A percentile compares a stretch with the other conserved stretches of the same genome.
These are phyloP conservation scores for Pachyuromys duprasi DNA, from an alignment of 2,797 vertebrate species.

Conservation along the genomic window DNA sequence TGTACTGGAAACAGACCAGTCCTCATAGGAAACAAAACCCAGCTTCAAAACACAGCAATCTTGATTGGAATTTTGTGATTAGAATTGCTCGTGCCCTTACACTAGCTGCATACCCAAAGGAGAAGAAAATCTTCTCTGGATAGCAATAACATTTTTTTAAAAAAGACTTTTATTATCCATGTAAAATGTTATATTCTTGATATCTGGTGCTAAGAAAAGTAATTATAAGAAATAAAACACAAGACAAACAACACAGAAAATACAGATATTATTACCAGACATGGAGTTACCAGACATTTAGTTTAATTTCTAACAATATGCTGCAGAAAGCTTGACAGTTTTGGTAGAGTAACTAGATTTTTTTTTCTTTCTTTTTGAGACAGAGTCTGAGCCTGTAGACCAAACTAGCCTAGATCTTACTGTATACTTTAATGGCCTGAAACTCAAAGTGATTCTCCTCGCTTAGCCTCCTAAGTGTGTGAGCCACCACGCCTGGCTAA, in stretches of 20 bases:
- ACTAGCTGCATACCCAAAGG: constrained; percentile 1
- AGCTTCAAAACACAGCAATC: constrained; percentile 1
- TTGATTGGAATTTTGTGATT: background rate
- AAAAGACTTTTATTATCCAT: constrained; percentile 27
- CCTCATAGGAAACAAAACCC: background rate
- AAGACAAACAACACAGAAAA: constrained; percentile 49
- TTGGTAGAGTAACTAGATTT: constrained; percentile 23
- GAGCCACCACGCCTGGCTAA: background rate
- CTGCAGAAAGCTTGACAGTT: constrained; percentile 51
- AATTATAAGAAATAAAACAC: constrained; percentile 51
- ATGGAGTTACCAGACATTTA: background rate
- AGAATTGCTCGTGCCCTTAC: constrained; percentile 16
- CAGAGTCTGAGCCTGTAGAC: background rate
- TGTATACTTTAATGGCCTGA: background rate
- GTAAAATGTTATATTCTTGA: constrained; percentile 45
- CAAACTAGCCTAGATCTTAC: background rate
- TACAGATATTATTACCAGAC: constrained; percentile 13
- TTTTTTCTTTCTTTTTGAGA: background rate
- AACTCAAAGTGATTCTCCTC: background rate
- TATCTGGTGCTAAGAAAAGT: constrained; percentile 45
- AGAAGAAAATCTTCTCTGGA: constrained; percentile 61
- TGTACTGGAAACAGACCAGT: background rate
- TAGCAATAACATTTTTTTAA: constrained; percentile 62
- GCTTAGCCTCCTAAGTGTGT: background rate
- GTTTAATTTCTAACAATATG: constrained; percentile 42